These are phyloP conservation scores for Isotomurus palustris DNA, from an alignment of 2,888 invertebrate genomes.

Conservation along the genomic window DNA sequence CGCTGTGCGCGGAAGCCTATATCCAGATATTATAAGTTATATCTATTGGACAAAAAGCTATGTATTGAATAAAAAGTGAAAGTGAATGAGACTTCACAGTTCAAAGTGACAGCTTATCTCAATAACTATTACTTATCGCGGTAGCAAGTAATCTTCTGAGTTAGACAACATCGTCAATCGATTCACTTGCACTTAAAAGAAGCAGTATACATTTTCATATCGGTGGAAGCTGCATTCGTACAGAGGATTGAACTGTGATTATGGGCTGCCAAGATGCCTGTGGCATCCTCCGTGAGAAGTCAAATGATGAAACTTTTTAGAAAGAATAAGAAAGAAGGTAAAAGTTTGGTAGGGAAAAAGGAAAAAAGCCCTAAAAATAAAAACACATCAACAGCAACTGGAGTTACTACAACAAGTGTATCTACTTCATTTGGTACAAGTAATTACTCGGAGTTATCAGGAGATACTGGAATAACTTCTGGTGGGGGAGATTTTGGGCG, in stretches of 20 bases:
- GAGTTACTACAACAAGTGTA: no score
- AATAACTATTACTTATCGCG: no score
- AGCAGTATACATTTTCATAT: not conserved
- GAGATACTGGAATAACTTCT: not conserved
- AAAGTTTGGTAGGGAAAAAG: slow-evolving; percentile 30
- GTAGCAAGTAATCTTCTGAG: no score
- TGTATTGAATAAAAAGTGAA: no score
- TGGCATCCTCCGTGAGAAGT: slow-evolving; percentile 41
- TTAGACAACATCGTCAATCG: no score
- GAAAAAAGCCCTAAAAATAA: slow-evolving; percentile 1
- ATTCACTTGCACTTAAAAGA: not conserved
- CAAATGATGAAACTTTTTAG: slow-evolving; percentile 43
- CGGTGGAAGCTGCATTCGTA: not conserved
- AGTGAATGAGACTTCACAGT: no score
- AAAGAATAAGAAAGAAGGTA: slow-evolving; percentile 34
- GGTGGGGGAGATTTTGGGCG: slow-evolving; percentile 12
- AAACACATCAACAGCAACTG: not conserved
- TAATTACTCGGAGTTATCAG: slow-evolving; percentile 31
- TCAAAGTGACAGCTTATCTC: no score
- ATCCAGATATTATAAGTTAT: no score
- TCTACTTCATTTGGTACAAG: slow-evolving; percentile 36
- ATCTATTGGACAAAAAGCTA: no score
- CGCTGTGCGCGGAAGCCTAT: no score
- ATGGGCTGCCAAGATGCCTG: slow-evolving; percentile 39
- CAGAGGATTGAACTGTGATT: not conserved